Base-by-base conservation (phyloP, 2,797 vertebrate species). In the Rhabdophis nuchalis region DNA sequence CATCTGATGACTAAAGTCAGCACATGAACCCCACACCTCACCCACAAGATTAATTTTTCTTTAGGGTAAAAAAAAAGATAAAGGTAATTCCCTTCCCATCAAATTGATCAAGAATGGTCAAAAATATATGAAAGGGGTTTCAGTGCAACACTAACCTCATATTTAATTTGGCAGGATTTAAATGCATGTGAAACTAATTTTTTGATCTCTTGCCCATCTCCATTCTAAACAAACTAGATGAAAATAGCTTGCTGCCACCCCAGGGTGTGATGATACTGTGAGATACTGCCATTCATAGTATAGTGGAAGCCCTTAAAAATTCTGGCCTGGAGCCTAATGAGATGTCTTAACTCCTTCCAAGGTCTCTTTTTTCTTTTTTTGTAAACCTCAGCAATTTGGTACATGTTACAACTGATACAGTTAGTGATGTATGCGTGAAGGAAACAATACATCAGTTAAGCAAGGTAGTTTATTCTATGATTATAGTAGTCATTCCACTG, bases 331-430 rank as follows among this genome's bases (percentile, higher is more conserved):
- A 88, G 93, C 96, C 95, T 96, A 96, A 96, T 94, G 85, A 91
- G 53, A 92, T 1, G 94, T 97, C 96, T 97, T 96, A 96, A 97
- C 95, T 97, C 94, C 96, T 96, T 96, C 96, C 96, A 97, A 96
- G 92, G n/a, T 0, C 85, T 94, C n/a, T 46, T 88, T 96, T 96
- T 93, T 95, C 91, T 96, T n/a, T 89, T 96, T 96, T 93, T 95
- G 93, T 96, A 95, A 93, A 95, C 95, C 95, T 96, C 96, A 95
- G 93, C 96, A 95, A 91, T 95, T 97, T 92, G 92, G 85, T 95
- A 68, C 96, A 88, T 95, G 96, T 95, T 96, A 94, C 92, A 96
- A 96, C 95, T 96, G 95, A 96, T 96, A 95, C 52, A 90, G 92
- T 94, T 95, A 89, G 88, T 96, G 94, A 96, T 95, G 94, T 90